Conservation (phyloP, 2,797 vertebrate genomes). For the Coendou prehensilis region DNA sequence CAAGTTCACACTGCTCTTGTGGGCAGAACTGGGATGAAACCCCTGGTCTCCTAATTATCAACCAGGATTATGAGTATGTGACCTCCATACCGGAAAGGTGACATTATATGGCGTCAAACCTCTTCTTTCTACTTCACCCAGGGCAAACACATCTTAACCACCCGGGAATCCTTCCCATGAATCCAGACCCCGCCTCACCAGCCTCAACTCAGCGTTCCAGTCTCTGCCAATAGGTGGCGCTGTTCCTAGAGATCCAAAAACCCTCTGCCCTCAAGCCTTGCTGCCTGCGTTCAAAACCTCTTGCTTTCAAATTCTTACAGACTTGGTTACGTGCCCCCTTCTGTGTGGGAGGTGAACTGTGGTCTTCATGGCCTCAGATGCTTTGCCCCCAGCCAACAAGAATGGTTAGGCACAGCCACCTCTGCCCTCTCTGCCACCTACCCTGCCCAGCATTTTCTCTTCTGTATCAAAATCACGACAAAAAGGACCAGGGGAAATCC, state of each 20-base stretch:
- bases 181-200: neutral
- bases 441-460: slow-evolving; percentile 32
- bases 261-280: neutral
- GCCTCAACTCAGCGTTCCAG: too few species aligned
- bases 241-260: neutral
- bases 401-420: neutral
- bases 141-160: neutral
- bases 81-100: neutral
- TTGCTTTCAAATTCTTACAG: neutral
- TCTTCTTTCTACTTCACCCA: neutral
- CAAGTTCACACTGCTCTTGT: neutral
- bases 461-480: neutral
- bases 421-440: neutral
- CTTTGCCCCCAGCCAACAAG: neutral
- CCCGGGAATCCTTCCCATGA: neutral
- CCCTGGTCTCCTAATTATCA: neutral
- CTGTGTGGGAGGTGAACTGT: neutral
- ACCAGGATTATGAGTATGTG: neutral
- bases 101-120: neutral
- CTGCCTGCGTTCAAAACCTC: neutral
- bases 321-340: neutral
- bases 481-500: slow-evolving; percentile 67
- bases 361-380: neutral
- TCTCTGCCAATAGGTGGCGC: neutral
- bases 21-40: neutral